phyloP scores from a whole-genome alignment of 2,113 vertebrate species.

The Euleptes europaea region DNA sequence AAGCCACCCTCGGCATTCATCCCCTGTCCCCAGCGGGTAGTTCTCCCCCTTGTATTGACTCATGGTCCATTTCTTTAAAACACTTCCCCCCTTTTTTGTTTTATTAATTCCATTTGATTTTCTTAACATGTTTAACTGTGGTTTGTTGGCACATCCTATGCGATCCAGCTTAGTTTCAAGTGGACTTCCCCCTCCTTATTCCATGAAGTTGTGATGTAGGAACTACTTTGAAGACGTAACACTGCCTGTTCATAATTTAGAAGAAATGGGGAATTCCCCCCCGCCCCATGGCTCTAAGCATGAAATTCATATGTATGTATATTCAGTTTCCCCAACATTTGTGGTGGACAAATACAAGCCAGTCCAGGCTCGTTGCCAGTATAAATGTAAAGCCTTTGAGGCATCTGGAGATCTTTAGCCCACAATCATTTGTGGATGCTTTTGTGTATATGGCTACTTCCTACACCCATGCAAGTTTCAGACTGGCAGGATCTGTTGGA shows the following conservation, averaged over 20 bases:
- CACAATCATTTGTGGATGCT: constrained; percentile 69
- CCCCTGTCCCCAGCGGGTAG: too few species aligned
- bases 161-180: constrained; percentile 65
- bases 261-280: constrained; percentile 69
- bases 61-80: too few species aligned
- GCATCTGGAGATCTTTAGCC: constrained; percentile 71
- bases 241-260: constrained; percentile 76
- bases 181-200: constrained; percentile 14
- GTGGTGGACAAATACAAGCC: constrained; percentile 55
- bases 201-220: constrained; percentile 57
- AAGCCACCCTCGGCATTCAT: too few species aligned
- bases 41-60: too few species aligned
- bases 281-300: constrained; percentile 62
- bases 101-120: constrained; percentile 76
- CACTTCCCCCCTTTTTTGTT: neutral
- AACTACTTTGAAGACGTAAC: constrained; percentile 69
- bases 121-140: constrained; percentile 78
- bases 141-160: constrained; percentile 71
- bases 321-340: constrained; percentile 49
- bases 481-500: constrained; percentile 31
- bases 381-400: constrained; percentile 52
- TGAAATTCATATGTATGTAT: constrained; percentile 59
- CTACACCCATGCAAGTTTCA: constrained; percentile 40
- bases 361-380: constrained; percentile 54
- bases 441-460: constrained; percentile 45